phyloP scores from a whole-genome alignment of 1,140 invertebrate genomes.

The Acromyrmex charruanus region DNA sequence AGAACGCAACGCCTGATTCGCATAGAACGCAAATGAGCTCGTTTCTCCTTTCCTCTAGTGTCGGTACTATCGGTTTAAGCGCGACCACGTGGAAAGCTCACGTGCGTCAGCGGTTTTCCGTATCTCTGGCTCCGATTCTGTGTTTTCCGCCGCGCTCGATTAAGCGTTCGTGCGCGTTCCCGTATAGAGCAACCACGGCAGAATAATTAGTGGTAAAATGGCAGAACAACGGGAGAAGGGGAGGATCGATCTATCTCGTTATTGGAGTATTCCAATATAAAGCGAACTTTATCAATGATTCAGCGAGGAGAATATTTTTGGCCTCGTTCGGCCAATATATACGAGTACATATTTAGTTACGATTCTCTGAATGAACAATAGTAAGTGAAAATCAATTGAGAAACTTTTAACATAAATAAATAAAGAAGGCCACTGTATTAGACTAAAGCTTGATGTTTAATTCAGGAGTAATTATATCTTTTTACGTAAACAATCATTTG shows the following conservation, averaged over 20 bases:
- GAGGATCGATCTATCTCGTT: not conserved
- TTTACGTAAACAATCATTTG: no score
- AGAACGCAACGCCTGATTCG: conserved; percentile 8
- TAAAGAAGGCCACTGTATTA: no score
- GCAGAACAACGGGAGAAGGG: not conserved
- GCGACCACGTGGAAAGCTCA: conserved; percentile 72
- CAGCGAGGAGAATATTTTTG: conserved; percentile 8
- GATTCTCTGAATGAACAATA: not conserved
- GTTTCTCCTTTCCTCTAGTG: not conserved
- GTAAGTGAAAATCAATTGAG: no score
- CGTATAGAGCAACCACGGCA: conserved; percentile 32
- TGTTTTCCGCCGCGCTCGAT: conserved; percentile 69
- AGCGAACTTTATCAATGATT: conserved; percentile 36
- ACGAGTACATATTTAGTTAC: not conserved
- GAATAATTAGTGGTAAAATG: conserved; percentile 73
- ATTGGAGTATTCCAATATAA: conserved; percentile 2
- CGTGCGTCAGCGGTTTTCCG: conserved; percentile 73
- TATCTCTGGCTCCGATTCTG: conserved; percentile 55
- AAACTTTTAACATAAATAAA: no score
- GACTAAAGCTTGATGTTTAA: no score
- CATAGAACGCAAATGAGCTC: conserved; percentile 60
- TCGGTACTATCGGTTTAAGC: conserved; percentile 31
- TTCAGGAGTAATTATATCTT: no score
- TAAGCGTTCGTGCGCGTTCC: conserved; percentile 48
- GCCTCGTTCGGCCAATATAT: not conserved